These are phyloP conservation scores for Macroglossus sobrinus DNA, from an alignment of 2,113 vertebrate species.

Conservation along the genomic window DNA sequence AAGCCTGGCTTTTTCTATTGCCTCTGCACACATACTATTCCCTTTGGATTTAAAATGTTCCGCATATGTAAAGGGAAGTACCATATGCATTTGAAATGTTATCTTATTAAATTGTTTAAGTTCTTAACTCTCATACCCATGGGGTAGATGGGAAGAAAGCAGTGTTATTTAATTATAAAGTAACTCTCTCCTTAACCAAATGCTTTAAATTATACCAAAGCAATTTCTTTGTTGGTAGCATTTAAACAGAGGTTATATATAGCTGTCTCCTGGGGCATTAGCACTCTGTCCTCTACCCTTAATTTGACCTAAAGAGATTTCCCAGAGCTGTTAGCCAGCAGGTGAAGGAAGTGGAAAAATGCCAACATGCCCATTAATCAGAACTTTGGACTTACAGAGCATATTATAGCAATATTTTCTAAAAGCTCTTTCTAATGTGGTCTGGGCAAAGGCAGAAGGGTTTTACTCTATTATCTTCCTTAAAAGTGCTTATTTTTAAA, in stretches of 20 bases:
- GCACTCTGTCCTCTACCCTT: constrained; percentile 38
- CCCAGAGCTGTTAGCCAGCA: constrained; percentile 40
- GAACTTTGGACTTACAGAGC: background rate
- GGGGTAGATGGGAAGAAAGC: constrained; percentile 65
- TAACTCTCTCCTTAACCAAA: constrained; percentile 69
- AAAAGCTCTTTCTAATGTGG: constrained; percentile 24
- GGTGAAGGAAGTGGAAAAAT: constrained; percentile 37
- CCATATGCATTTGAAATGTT: constrained; percentile 66
- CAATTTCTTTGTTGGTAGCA: constrained; percentile 55
- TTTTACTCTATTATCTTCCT: background rate
- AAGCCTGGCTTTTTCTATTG: background rate
- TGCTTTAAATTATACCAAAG: constrained; percentile 61
- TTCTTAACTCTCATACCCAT: constrained; percentile 63
- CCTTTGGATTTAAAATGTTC: constrained; percentile 27
- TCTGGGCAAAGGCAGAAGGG: background rate
- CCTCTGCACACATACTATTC: background rate
- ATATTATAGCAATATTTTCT: constrained; percentile 35
- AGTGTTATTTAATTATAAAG: constrained; percentile 73
- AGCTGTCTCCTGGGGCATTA: constrained; percentile 33
- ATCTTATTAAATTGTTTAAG: constrained; percentile 72
- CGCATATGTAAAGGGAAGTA: constrained; percentile 24
- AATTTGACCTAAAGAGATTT: constrained; percentile 59
- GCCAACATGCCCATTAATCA: constrained; percentile 44
- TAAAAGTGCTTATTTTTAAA: background rate
- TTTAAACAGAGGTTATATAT: constrained; percentile 64